Evolutionary conservation across 2,797 vertebrate genomes (phyloP), one percentile per base, ranked within the genome.

Genomic region (Ciconia nigra): DNA sequence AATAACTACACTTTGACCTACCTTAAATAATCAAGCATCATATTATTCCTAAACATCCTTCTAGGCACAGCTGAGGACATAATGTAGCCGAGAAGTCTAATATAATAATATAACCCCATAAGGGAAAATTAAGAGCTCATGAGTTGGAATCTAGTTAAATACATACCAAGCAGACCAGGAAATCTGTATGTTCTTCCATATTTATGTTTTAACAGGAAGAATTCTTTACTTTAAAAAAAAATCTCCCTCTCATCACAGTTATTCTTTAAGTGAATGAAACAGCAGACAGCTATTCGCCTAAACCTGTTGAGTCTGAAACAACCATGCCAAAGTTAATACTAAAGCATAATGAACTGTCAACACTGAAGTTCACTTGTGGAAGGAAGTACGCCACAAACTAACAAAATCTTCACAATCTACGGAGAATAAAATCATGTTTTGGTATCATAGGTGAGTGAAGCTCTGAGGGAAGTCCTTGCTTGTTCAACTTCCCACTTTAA

Each of bases 91-190:
- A 69, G 21, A 66, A 88, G 5, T 19, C 12, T 13, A 51, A 77
- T 0, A 1, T 3, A 69, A 61, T 2, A 72, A 29, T 20, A 7
- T 12, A 70, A 51, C 11, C n/a, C 13, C 14, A 2, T 13, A 44
- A 5, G 7, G 25, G 11, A 91, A 84, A 86, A 69, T 15, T 10
- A 85, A 39, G 39, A 58, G 39, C 54, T 29, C 8, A 5, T 5
- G 5, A 62, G 19, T 0, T 39, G 13, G 21, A 73, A 87, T 29
- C n/a, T 4, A 54, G 33, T 26, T 63, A 80, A 81, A 74, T 1
- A 26, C 9, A 37, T 7, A 55, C 17, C n/a, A 84, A 92, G 25
- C 17, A 15, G 10, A 77, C 22, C 39, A 78, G 14, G 1, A 3
- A 9, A 42, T 11, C 54, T 29, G 2, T 5, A 33, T 5, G 9